Evolutionary conservation across 2,797 vertebrate species (phyloP), one percentile per base, ranked within the genome.

Genomic region (Brachyalestes nurse): DNA sequence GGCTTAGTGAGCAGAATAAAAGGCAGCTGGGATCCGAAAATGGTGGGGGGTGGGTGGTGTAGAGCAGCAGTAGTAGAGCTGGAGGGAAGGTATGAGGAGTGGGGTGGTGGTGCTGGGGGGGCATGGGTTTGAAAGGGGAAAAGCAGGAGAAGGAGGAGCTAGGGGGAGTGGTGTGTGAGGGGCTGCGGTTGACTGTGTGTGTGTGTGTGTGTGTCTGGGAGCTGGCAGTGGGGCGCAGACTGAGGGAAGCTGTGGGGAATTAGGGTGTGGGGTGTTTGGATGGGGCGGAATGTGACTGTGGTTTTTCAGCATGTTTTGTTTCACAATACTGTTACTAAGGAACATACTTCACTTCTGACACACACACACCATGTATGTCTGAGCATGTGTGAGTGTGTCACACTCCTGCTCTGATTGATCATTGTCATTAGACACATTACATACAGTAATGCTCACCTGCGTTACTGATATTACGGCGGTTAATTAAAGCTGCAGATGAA

Each of bases 281-380:
- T 58, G 83, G 72, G 34, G 84, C 83, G 82, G 84, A 86, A 86
- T 61, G 61, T 51, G 66, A 1, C 16, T 6, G 0, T 45, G 75
- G 73, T 75, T 89, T 91, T 90, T 87, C 49, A 79, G 85, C 85
- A 87, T 91, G 90, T 91, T 93, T 90, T 91, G 88, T 89, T 93
- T 91, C 85, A 84, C 90, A 90, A 88, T 86, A 88, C 83, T 86
- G 88, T 93, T 90, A 81, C 90, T 88, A 88, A 81, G 90, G 92
- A 89, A 88, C 88, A 86, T 58, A 8, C 84, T 89, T 92, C 83
- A 89, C 88, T 91, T 83, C 86, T 76, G 81, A 86, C 70, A 47
- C 40, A 75, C 72, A 55, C 86, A 83, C 12, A 45, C 42, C 28
- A 83, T 77, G 14, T 82, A 86, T 85, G 89, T 85, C 86, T 86